Evolutionary conservation across 2,113 vertebrate genomes (phyloP).

Genomic region (Syrrhaptes paradoxus): DNA sequence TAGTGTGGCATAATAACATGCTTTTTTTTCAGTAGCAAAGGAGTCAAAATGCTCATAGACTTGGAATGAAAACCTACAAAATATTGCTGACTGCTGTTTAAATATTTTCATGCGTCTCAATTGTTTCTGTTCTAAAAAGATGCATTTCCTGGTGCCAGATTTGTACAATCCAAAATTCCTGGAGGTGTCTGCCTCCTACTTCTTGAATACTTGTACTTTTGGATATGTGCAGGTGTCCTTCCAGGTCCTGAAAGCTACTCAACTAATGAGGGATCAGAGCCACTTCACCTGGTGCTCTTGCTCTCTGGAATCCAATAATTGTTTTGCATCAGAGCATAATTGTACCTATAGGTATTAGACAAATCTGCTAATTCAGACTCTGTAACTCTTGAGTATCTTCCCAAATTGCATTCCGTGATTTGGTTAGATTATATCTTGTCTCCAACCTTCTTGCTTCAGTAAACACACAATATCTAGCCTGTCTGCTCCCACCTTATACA

Average conservation of each 20-base stretch:
- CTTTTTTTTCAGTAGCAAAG: not conserved
- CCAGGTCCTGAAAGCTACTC: not conserved
- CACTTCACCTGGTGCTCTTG: not conserved
- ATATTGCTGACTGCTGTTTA: not conserved
- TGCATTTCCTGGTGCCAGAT: not conserved
- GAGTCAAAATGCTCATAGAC: not conserved
- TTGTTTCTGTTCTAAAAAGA: not conserved
- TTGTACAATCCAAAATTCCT: not conserved
- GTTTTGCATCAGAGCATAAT: not conserved
- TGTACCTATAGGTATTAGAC: not conserved
- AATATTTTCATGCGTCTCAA: not conserved
- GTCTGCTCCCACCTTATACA: slow-evolving; percentile 4
- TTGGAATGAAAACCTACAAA: not conserved
- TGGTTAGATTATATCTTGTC: slow-evolving; percentile 52
- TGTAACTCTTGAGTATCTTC: not conserved
- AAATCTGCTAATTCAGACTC: not conserved
- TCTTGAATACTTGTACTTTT: not conserved
- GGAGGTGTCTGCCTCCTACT: not conserved
- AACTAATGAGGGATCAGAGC: not conserved
- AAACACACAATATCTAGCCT: slow-evolving; percentile 26
- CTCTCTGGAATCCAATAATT: not conserved
- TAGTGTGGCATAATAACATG: not conserved
- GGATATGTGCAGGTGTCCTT: not conserved
- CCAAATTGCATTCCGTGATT: slow-evolving; percentile 37
- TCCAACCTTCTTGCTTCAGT: slow-evolving; percentile 51